Base-by-base conservation (phyloP, 2,888 invertebrate species). In the Aleiodes testaceus region DNA sequence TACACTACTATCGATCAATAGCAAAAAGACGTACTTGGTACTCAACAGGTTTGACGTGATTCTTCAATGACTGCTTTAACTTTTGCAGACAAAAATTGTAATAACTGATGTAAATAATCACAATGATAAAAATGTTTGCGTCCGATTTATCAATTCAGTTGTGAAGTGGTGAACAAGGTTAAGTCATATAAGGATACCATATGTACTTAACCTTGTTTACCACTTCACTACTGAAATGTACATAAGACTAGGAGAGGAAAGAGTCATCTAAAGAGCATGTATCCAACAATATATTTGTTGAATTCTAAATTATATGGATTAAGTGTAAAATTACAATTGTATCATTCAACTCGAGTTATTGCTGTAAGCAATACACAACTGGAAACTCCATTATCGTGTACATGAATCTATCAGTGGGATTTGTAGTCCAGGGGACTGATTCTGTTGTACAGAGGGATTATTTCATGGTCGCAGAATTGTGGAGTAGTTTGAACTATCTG, bases 361-460 rank as follows among this genome's bases (percentile, higher is more conserved):
- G 49, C 20, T 65, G 6, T 14, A 20, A 59, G 12, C 22, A 45
- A 53, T 42, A 16, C 16, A 49, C 59, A 59, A 59, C 45, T 59
- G 18, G 30, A 20, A 70, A 66, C 26, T 66, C 36, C 36, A 70
- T 66, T 66, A 66, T 65, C 59, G 42, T 59, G 22, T 47, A 70
- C 66, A 66, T 65, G 70, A 59, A 70, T 66, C 65, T 66, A 49
- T 70, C 70, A 70, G 20, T 45, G 12, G 26, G 47, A 26, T 55
- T 65, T 65, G 44, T 52, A 63, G 30, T 45, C 9, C 53, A 52
- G 42, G 26, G 26, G 22, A n/a, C 30, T 52, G 47, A 53, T 65
- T 53, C 16, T 49, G 53, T 64, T 65, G 12, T 45, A 26, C 5
- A 22, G 26, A 52, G 0, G 30, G 16, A 59, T 59, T 59, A 59